Conservation (phyloP, 23 tunicate genomes). For the Ciona savignyi region DNA sequence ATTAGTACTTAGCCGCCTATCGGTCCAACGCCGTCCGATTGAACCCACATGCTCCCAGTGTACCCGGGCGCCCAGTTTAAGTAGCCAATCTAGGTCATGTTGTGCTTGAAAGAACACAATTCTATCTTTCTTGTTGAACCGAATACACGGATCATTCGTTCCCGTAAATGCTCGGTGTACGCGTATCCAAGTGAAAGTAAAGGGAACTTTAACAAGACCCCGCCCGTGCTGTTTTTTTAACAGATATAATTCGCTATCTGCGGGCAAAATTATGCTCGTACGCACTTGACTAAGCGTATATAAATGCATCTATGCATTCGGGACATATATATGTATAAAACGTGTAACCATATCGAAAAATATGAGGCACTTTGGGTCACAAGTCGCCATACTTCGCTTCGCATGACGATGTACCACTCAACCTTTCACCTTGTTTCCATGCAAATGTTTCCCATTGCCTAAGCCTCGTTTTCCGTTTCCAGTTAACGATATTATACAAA, state of each 20-base stretch:
- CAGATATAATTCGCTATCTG: too few relatives aligned
- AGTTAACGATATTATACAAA: too few relatives aligned
- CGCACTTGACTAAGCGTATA: too few relatives aligned
- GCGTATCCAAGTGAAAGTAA: too few relatives aligned
- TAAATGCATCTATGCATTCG: too few relatives aligned
- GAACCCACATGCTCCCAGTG: neutral
- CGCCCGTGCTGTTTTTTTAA: too few relatives aligned
- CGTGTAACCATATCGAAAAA: too few relatives aligned
- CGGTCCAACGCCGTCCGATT: neutral
- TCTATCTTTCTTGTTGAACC: neutral
- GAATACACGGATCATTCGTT: too few relatives aligned
- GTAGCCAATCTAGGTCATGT: slow-evolving; percentile 1
- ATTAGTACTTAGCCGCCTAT: neutral
- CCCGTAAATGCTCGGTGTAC: too few relatives aligned
- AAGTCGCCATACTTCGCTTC: neutral
- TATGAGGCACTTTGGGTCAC: neutral
- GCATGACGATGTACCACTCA: neutral
- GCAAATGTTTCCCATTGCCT: neutral
- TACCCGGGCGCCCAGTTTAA: neutral
- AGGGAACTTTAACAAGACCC: too few relatives aligned
- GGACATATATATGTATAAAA: too few relatives aligned
- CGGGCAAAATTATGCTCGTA: too few relatives aligned
- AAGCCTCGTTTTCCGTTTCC: neutral
- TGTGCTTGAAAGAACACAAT: neutral
- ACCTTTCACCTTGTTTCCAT: neutral